phyloP scores from a whole-genome alignment of 2,113 vertebrate genomes.

The Sinosuthora webbiana region DNA sequence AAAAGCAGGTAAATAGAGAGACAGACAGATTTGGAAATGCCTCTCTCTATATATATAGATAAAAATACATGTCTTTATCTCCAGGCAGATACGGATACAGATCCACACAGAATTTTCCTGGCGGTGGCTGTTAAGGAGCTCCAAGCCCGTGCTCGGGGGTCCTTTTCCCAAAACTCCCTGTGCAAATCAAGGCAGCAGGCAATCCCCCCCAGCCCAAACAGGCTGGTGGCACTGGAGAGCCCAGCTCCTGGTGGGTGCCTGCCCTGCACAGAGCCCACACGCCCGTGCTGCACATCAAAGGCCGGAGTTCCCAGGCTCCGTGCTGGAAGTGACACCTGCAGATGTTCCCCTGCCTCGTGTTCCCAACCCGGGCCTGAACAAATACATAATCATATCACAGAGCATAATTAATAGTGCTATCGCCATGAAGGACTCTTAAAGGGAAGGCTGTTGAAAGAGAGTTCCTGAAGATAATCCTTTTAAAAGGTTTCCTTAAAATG shows the following conservation, averaged over 20 bases:
- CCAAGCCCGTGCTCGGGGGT: fast-evolving
- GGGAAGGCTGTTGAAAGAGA: conserved; percentile 38
- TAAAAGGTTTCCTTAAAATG: conserved; percentile 42
- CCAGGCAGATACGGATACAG: background rate
- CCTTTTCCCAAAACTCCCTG: background rate
- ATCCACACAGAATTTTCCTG: background rate
- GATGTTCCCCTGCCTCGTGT: background rate
- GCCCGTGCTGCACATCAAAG: background rate
- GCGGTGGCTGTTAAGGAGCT: background rate
- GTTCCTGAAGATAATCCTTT: conserved; percentile 51
- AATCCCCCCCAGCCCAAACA: background rate
- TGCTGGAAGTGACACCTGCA: background rate
- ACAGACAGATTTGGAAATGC: background rate
- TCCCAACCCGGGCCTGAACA: background rate
- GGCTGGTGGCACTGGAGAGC: background rate
- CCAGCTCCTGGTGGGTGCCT: background rate
- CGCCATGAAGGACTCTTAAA: conserved; percentile 31
- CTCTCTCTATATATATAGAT: background rate
- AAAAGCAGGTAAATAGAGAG: background rate
- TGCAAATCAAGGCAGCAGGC: background rate
- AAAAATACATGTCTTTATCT: background rate
- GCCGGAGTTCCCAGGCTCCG: background rate
- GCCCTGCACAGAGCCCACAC: background rate
- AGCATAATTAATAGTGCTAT: conserved; percentile 13
- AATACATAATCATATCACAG: conserved; percentile 27